Evolutionary conservation across 2,888 invertebrate species (phyloP).

Genomic region (Drosophila melanosoma): DNA sequence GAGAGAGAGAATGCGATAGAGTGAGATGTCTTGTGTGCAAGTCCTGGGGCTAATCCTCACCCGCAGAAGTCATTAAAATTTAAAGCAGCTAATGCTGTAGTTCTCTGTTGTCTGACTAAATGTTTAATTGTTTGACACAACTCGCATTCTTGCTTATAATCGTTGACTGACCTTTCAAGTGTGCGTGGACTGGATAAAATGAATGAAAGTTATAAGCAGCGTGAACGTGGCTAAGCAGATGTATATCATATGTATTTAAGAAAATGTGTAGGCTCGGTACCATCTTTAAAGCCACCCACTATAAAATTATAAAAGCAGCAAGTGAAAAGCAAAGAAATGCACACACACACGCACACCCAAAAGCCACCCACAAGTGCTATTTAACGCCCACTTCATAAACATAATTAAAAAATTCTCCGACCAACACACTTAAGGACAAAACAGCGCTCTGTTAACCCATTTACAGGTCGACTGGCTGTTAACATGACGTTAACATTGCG

Average conservation of each 20-base stretch:
- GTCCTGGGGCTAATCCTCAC: constrained; percentile 61
- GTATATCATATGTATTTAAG: constrained; percentile 8
- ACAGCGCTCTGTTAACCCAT: constrained; percentile 31
- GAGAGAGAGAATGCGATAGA: not conserved
- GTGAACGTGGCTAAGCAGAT: constrained; percentile 29
- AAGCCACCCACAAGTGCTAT: constrained; percentile 19
- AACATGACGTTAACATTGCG: constrained; percentile 26
- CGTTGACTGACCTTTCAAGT: constrained; percentile 22
- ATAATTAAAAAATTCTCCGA: constrained; percentile 61
- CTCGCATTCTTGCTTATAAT: constrained; percentile 20
- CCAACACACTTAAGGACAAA: constrained; percentile 23
- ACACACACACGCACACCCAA: constrained; percentile 10
- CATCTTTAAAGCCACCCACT: constrained; percentile 21
- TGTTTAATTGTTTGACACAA: constrained; percentile 46
- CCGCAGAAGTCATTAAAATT: constrained; percentile 73
- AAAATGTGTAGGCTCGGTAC: constrained; percentile 43
- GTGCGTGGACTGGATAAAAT: not conserved
- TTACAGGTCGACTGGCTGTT: constrained; percentile 34
- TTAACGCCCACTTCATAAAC: constrained; percentile 61
- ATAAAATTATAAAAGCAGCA: constrained; percentile 32
- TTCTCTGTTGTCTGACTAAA: constrained; percentile 33
- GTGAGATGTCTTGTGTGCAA: constrained; percentile 20
- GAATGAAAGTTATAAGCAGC: constrained; percentile 9
- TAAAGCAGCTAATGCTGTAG: constrained; percentile 45
- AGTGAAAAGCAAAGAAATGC: constrained; percentile 42